These are phyloP conservation scores for Heterotilapia buettikoferi DNA, from an alignment of 2,113 vertebrate species.

Conservation along the genomic window DNA sequence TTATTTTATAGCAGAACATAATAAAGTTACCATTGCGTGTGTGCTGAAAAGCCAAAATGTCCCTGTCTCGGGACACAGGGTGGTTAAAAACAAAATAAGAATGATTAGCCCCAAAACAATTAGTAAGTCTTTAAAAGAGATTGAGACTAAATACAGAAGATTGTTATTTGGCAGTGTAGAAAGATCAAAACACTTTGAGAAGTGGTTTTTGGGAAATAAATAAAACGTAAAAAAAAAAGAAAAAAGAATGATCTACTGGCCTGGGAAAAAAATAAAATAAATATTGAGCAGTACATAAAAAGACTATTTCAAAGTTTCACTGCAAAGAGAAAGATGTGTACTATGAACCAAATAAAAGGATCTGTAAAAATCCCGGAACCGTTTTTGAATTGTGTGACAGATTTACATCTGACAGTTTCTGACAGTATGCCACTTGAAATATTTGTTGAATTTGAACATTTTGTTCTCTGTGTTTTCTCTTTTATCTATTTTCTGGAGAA, in stretches of 20 bases:
- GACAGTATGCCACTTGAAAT: neutral
- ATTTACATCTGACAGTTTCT: neutral
- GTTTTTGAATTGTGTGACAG: neutral
- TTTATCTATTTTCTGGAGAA: neutral
- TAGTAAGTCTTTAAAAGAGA: neutral
- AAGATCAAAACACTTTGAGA: accelerated
- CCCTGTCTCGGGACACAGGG: neutral
- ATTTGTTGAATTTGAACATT: neutral
- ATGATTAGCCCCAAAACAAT: neutral
- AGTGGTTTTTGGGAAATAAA: neutral
- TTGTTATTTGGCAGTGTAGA: neutral
- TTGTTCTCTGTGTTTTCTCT: neutral
- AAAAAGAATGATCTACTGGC: neutral
- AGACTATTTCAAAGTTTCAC: neutral
- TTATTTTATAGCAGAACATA: neutral
- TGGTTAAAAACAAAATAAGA: neutral
- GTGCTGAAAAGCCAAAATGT: neutral
- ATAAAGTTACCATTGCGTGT: neutral
- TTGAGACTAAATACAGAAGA: neutral
- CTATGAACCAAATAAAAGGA: neutral
- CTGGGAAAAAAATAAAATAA: neutral
- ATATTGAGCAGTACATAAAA: neutral
- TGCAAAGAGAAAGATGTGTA: neutral
- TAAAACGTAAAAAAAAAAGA: neutral
- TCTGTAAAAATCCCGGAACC: neutral